Conservation (phyloP, 2,113 vertebrate species). For the Coracopsis vasa region DNA sequence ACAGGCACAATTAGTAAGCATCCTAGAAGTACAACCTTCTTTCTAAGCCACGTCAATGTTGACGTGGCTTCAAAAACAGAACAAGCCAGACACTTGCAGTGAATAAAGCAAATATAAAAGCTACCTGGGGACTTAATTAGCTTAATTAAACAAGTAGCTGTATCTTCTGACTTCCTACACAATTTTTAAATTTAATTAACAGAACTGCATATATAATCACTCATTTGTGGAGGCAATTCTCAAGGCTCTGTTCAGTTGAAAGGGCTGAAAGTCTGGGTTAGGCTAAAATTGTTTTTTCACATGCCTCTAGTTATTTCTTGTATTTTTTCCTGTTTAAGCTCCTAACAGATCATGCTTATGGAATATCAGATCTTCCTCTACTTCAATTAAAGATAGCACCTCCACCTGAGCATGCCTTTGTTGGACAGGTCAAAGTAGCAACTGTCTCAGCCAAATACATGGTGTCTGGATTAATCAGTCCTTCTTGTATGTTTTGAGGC, state of each 20-base stretch:
- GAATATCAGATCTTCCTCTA: conserved; percentile 2
- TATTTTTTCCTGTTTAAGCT: conserved; percentile 3
- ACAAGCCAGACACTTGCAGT: conserved; percentile 31
- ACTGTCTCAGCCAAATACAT: neutral
- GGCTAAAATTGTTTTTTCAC: conserved; percentile 1
- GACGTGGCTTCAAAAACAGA: conserved; percentile 47
- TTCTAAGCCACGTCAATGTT: neutral
- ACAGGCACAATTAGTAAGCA: conserved; percentile 12
- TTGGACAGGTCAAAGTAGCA: conserved; percentile 34
- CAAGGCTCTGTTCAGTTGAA: neutral
- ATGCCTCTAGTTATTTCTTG: conserved; percentile 39
- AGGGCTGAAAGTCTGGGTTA: conserved; percentile 26
- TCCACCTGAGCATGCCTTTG: neutral
- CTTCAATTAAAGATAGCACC: neutral
- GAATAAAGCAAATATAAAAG: conserved; percentile 56
- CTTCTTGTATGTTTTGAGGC: neutral
- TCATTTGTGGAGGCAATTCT: conserved; percentile 31
- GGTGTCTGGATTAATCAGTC: neutral
- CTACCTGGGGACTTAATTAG: conserved; percentile 60
- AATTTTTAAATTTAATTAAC: conserved; percentile 64
- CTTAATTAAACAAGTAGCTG: conserved; percentile 63
- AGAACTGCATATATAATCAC: conserved; percentile 49
- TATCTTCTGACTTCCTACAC: conserved; percentile 59
- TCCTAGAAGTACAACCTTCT: neutral
- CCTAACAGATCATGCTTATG: neutral